Evolutionary conservation across 2,797 vertebrate species (phyloP).

Genomic region (Oryzias dopingdopingensis): DNA sequence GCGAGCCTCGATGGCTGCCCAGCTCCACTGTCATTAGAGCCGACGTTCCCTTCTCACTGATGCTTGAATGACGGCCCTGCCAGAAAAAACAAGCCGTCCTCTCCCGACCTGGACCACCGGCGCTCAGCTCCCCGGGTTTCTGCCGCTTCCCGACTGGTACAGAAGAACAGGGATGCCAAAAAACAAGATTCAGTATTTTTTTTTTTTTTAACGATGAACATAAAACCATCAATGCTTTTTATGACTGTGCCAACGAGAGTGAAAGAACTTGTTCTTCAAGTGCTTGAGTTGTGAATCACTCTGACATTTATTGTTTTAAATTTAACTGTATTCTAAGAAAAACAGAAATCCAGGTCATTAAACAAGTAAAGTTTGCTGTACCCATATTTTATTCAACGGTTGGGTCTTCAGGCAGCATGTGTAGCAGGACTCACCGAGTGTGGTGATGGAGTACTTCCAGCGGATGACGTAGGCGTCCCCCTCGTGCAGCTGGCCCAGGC

Average conservation of each 20-base stretch:
- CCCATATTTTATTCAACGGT: not conserved
- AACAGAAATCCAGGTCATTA: too few species aligned
- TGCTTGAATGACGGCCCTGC: constrained; percentile 79
- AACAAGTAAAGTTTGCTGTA: too few species aligned
- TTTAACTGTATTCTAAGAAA: too few species aligned
- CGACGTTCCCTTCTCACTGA: constrained; percentile 81
- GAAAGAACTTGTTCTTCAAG: too few species aligned
- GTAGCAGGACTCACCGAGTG: constrained; percentile 69
- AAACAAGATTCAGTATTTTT: too few species aligned
- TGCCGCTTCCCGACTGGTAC: constrained; percentile 78
- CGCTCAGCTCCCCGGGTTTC: constrained; percentile 76
- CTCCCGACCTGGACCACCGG: constrained; percentile 73
- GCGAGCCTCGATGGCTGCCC: constrained; percentile 79
- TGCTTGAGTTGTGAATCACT: too few species aligned
- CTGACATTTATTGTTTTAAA: too few species aligned
- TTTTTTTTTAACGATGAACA: too few species aligned
- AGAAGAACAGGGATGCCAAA: not conserved
- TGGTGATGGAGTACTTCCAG: constrained; percentile 83
- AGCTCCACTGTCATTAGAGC: constrained; percentile 84
- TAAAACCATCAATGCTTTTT: too few species aligned
- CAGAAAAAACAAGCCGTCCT: constrained; percentile 82
- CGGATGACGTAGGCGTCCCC: constrained; percentile 80
- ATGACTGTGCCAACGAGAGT: too few species aligned
- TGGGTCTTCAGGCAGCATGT: not conserved
- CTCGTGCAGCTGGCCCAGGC: constrained; percentile 79